Evolutionary conservation across 2,888 invertebrate genomes (phyloP), one percentile per base, ranked within the genome.

Genomic region (Sympetrum striolatum): DNA sequence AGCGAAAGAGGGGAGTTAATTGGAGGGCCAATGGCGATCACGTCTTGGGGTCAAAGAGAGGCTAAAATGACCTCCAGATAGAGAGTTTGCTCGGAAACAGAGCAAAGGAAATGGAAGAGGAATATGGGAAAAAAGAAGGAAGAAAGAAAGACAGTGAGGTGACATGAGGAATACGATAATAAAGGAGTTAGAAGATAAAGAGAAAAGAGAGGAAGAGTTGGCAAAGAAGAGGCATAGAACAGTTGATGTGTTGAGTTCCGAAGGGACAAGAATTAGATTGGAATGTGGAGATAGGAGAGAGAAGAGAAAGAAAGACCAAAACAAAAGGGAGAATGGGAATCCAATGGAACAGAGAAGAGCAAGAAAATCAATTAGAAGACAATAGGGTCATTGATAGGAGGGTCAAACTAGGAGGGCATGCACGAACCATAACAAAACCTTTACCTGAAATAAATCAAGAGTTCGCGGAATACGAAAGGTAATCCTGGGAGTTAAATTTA

Each of bases 11-110:
- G 35, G n/a, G 44, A 22, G n/a, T 14, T 18, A 81, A 81, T 81
- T 81, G 81, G 81, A 44, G 81, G 48, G 2, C 81, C 22, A 48
- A 81, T 81, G 81, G 81, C 44, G 81, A 81, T 81, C 81, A 81
- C 81, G 81, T 81, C 81, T 81, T n/a, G 44, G 81, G 81, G 81
- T 73, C 73, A 31, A 73, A 31, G 14, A 73, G 25, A 25, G 73
- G 73, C 73, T 31, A 10, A 31, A 73, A 73, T 31, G 31, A 31
- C 25, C 31, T 35, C 31, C 8, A 31, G 31, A 18, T 8, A 35
- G 14, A 58, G 58, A 31, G 58, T 15, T 25, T 31, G 35, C 18
- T 2, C 35, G 18, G 5, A 31, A 58, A 31, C 5, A 15, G 53
- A 12, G 10, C 31, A 48, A 31, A 58, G 82, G 31, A 18, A 22